phyloP scores from a whole-genome alignment of 2,113 vertebrate species.

The Rhineura floridana region DNA sequence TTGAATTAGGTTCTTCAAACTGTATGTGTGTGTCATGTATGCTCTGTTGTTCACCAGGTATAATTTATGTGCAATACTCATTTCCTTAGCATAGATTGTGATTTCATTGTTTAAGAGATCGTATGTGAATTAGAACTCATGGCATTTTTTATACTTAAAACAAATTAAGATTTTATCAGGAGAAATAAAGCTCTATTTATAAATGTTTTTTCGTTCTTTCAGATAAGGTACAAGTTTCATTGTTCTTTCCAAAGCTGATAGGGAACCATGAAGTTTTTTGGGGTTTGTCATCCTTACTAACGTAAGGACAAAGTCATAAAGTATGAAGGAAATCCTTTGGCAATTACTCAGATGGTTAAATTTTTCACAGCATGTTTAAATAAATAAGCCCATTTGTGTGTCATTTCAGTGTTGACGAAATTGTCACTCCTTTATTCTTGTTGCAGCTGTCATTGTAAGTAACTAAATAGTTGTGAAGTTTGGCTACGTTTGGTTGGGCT shows the following conservation, averaged over 20 bases:
- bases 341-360: neutral
- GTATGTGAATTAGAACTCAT: slow-evolving; percentile 8
- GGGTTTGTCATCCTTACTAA: neutral
- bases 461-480: slow-evolving; percentile 3
- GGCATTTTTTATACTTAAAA: slow-evolving; percentile 37
- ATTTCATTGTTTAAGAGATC: slow-evolving; percentile 2
- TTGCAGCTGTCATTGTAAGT: neutral
- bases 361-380: neutral
- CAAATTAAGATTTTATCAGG: slow-evolving; percentile 41
- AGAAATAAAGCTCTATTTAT: neutral
- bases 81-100: slow-evolving; percentile 25
- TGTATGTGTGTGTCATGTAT: neutral
- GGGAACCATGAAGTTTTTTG: neutral
- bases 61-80: neutral
- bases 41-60: neutral
- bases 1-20: slow-evolving; percentile 17
- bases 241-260: neutral
- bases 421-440: neutral
- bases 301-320: neutral
- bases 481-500: slow-evolving; percentile 1
- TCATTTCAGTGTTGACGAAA: neutral
- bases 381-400: neutral
- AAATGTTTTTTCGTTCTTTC: neutral
- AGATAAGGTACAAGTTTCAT: neutral
- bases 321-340: neutral